These are phyloP conservation scores for Temnothorax rugatulus DNA, from an alignment of 2,888 invertebrate species.

Conservation along the genomic window DNA sequence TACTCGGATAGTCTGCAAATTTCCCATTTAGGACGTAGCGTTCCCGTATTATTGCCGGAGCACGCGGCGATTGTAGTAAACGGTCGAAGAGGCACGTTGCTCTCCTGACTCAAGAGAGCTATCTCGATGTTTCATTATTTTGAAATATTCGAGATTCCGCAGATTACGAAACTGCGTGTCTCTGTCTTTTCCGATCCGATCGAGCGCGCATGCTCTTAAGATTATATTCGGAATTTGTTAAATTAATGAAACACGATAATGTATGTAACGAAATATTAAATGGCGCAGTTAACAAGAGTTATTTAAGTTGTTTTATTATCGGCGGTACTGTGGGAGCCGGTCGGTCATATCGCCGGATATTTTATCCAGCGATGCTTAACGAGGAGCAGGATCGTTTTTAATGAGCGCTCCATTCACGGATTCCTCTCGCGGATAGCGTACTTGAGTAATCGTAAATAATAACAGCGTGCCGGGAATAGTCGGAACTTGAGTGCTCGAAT, in stretches of 20 bases:
- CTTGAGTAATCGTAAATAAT: constrained; percentile 49
- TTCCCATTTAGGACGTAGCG: constrained; percentile 18
- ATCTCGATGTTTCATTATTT: not conserved
- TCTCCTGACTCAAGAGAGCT: not conserved
- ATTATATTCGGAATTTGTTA: not conserved
- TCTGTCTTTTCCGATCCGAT: not conserved
- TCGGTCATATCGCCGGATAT: not conserved
- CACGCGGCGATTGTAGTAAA: not conserved
- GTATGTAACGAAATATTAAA: not conserved
- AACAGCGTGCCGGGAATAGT: constrained; percentile 45
- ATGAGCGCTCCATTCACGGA: constrained; percentile 34
- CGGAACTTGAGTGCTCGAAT: not conserved
- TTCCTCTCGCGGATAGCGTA: constrained; percentile 26
- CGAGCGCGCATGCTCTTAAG: not conserved
- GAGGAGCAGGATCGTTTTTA: constrained; percentile 12
- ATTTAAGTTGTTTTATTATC: not conserved
- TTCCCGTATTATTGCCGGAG: not conserved
- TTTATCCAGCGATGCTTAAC: constrained; percentile 24
- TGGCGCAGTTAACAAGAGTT: not conserved
- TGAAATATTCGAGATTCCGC: not conserved
- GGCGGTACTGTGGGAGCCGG: not conserved
- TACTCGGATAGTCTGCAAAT: not conserved
- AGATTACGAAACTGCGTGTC: not conserved
- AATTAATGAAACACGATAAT: not conserved
- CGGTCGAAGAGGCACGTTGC: not conserved